Evolutionary conservation across 1,140 invertebrate genomes (phyloP), one percentile per base, ranked within the genome.

Genomic region (Drepana arcuata): DNA sequence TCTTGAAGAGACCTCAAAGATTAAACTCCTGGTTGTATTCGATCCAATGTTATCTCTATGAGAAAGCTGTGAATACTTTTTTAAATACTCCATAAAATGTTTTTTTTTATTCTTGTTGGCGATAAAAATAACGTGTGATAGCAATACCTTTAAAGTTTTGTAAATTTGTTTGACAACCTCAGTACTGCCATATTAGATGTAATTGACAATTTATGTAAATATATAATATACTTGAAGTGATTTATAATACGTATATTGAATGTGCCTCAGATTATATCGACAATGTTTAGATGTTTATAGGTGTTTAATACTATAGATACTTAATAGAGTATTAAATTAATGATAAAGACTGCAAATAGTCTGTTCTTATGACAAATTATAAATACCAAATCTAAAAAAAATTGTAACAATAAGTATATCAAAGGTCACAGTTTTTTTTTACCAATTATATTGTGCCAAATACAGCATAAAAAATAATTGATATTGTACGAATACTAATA

Each of bases 191-290:
- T 78, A 78, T 62, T 78, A 78, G 73, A 11, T 23, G 47, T 70
- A 62, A 53, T n/a, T n/a, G n/a, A 58, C 36, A 55, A 11, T 61
- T 59, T 68, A 60, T 72, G 65, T 72, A 72, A 62, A 72, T 74
- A 72, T 58, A 53, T 51, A 50, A 61, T 36, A 41, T 36, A 42
- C 11, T 6, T 27, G 16, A 21, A 29, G 38, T 39, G 30, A 7
- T 16, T 26, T 36, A 57, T 55, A 34, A 63, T 73, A 72, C 69
- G 70, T 73, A 77, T 71, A 66, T 71, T 70, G 47, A 73, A 79
- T 68, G 73, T 79, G 73, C 73, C 73, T 79, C 71, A 62, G 52
- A 71, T 55, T 71, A 65, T 71, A 68, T 68, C 33, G 59, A n/a
- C n/a, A 62, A 57, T 41, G 41, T 54, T 50, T 60, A 62, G 47